These are phyloP conservation scores for Apogon talboti DNA, from an alignment of 2,797 vertebrate species.

Conservation along the genomic window DNA sequence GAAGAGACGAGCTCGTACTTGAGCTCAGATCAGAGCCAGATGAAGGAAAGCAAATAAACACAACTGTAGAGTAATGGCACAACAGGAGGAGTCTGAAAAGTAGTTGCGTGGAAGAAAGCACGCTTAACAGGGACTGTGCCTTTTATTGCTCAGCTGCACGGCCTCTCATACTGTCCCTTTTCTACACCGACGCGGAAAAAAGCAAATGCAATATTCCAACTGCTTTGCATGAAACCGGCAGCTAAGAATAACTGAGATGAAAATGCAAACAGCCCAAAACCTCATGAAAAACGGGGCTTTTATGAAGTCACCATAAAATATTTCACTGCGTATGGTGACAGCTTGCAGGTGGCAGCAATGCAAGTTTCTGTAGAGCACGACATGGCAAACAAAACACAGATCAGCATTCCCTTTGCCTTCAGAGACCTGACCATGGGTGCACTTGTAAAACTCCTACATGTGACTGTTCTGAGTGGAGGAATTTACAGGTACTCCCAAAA, in stretches of 20 bases:
- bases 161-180: constrained; percentile 25
- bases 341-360: constrained; percentile 56
- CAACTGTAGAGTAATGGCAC: not conserved
- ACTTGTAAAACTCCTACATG: no score
- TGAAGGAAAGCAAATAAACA: constrained; percentile 43
- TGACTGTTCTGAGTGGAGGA: no score
- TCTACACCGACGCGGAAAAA: constrained; percentile 5
- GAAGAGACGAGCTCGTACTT: constrained; percentile 25
- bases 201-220: constrained; percentile 22
- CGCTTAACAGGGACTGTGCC: not conserved
- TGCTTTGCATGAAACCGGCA: constrained; percentile 17
- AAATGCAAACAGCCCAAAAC: constrained; percentile 40
- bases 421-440: no score
- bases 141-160: constrained; percentile 32
- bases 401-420: no score
- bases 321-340: constrained; percentile 24
- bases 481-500: no score
- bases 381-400: constrained; percentile 36
- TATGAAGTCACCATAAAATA: constrained; percentile 33
- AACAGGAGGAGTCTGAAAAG: constrained; percentile 23
- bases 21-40: constrained; percentile 40
- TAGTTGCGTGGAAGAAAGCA: constrained; percentile 1
- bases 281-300: constrained; percentile 37
- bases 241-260: constrained; percentile 14
- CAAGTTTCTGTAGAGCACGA: constrained; percentile 26